These are phyloP conservation scores for Pavo muticus DNA, from an alignment of 2,113 vertebrate genomes.

Conservation along the genomic window DNA sequence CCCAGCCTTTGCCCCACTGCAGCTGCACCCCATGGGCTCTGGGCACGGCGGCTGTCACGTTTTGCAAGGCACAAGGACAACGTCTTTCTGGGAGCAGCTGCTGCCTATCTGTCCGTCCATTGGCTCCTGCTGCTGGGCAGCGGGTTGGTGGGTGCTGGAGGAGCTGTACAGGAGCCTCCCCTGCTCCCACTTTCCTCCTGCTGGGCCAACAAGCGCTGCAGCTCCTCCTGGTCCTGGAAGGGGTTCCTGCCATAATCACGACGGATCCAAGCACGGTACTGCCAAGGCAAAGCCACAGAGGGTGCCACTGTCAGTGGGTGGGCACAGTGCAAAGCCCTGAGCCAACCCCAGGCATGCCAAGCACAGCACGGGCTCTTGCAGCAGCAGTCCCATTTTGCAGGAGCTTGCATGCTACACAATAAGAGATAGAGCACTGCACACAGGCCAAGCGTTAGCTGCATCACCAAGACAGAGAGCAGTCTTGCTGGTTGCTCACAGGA, in stretches of 20 bases:
- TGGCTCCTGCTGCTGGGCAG: slow-evolving; percentile 67
- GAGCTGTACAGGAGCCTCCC: slow-evolving; percentile 57
- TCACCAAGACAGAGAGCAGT: not conserved
- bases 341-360: not conserved
- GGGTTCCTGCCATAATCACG: slow-evolving; percentile 79
- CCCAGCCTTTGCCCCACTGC: accelerated
- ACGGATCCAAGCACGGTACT: slow-evolving; percentile 86
- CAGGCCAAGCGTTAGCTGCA: accelerated
- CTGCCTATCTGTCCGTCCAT: slow-evolving; percentile 69
- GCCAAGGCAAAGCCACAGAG: not conserved
- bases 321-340: not conserved
- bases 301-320: accelerated
- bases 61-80: not conserved
- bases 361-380: not conserved
- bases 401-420: accelerated
- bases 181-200: slow-evolving; percentile 69
- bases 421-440: accelerated
- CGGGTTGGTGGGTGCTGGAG: not conserved
- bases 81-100: not conserved
- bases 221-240: slow-evolving; percentile 84
- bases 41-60: not conserved
- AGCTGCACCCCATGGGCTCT: accelerated
- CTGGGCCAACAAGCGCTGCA: slow-evolving; percentile 77
- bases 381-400: accelerated
- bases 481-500: not conserved